Evolutionary conservation across 37 sponge, comb jelly and placozoan genomes (phyloP).

Genomic region (Crambe crambe): DNA sequence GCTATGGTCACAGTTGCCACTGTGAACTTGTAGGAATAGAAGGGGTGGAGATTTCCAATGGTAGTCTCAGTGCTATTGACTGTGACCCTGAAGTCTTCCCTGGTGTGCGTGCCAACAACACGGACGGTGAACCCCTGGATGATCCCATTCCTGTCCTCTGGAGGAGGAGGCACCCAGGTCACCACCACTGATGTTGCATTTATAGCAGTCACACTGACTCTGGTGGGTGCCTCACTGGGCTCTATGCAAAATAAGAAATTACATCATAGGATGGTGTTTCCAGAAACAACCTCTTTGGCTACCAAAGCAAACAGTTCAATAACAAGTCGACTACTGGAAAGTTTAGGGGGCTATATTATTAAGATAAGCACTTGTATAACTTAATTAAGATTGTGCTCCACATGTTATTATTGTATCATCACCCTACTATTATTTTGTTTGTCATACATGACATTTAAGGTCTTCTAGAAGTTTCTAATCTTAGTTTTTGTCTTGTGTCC

Average conservation of each 20-base stretch:
- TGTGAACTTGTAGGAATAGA: neutral
- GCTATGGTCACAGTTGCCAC: slow-evolving; percentile 1
- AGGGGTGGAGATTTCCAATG: slow-evolving; percentile 1
- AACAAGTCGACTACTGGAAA: too few relatives aligned
- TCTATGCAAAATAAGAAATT: neutral
- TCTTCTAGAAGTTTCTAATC: too few relatives aligned
- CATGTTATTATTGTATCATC: too few relatives aligned
- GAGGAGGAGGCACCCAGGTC: slow-evolving; percentile 15
- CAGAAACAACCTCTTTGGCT: too few relatives aligned
- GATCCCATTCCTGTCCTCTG: slow-evolving; percentile 12
- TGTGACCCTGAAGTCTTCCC: neutral
- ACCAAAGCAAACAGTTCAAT: too few relatives aligned
- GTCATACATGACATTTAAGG: too few relatives aligned
- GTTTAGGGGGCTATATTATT: too few relatives aligned
- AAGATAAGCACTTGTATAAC: too few relatives aligned
- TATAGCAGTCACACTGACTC: neutral
- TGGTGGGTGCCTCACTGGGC: neutral
- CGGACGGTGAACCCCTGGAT: slow-evolving; percentile 6
- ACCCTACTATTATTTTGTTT: too few relatives aligned
- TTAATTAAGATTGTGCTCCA: too few relatives aligned
- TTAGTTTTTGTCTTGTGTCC: too few relatives aligned
- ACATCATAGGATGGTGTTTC: too few relatives aligned
- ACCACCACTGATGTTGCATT: neutral
- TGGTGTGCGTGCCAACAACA: neutral
- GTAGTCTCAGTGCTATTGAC: neutral